Conservation (phyloP, 2,888 invertebrate species). For the Agonopterix alstromeriana region DNA sequence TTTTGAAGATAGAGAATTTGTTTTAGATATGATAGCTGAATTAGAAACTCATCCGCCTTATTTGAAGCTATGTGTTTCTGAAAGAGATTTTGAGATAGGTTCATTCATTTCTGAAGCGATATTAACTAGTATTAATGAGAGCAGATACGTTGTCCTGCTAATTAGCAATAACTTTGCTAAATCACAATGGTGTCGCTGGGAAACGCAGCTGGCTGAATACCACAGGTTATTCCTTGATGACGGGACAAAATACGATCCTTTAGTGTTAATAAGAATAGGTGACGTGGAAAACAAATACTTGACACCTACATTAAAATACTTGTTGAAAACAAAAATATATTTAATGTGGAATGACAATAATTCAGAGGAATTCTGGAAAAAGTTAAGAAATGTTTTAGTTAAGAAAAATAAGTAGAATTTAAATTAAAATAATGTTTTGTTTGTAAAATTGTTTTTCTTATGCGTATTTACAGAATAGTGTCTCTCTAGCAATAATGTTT, state of each 20-base stretch:
- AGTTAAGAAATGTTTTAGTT: conserved; percentile 44
- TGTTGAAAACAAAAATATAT: conserved; percentile 80
- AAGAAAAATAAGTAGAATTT: conserved; percentile 18
- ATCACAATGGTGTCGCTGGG: conserved; percentile 85
- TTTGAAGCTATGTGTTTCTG: conserved; percentile 81
- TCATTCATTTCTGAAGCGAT: conserved; percentile 81
- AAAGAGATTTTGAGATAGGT: conserved; percentile 81
- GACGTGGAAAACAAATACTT: conserved; percentile 72
- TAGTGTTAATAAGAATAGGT: conserved; percentile 79
- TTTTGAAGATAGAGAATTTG: conserved; percentile 78
- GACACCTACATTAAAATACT: conserved; percentile 77
- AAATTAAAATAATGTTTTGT: neutral
- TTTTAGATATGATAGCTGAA: conserved; percentile 76
- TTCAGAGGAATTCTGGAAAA: conserved; percentile 58
- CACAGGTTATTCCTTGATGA: conserved; percentile 78
- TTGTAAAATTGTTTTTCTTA: neutral
- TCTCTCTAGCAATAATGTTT: too few species aligned
- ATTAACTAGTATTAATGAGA: conserved; percentile 78
- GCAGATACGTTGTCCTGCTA: conserved; percentile 80
- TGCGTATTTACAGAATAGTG: neutral
- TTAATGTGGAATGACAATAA: conserved; percentile 76
- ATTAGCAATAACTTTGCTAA: conserved; percentile 82
- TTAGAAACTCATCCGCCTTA: conserved; percentile 77
- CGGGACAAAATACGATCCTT: conserved; percentile 71
- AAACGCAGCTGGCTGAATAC: conserved; percentile 81